Conservation (phyloP, 1,140 invertebrate genomes). For the Drosophila parvula region DNA sequence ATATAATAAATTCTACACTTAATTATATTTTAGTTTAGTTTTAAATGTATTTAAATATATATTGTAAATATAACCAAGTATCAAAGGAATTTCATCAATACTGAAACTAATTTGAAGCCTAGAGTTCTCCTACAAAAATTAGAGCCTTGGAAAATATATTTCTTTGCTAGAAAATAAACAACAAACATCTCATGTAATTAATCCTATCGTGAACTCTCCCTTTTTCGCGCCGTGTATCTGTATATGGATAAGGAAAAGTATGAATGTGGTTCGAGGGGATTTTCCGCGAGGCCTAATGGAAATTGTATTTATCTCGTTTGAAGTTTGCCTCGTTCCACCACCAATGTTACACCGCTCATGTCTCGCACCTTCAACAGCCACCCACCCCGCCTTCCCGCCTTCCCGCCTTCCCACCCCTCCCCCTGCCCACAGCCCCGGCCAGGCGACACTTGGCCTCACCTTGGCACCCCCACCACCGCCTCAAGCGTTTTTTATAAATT, state of each 20-base stretch:
- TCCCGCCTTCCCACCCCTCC: not conserved
- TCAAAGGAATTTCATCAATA: no score
- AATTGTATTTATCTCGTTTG: conserved; percentile 83
- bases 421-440: conserved; percentile 13
- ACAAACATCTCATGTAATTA: not conserved
- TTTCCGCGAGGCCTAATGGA: conserved; percentile 77
- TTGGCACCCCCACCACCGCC: conserved; percentile 47
- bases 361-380: conserved; percentile 26
- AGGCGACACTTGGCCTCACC: conserved; percentile 75
- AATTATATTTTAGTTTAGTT: no score
- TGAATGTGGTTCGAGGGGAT: conserved; percentile 77
- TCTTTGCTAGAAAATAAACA: not conserved
- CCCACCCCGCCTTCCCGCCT: not conserved
- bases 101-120: no score
- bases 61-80: no score
- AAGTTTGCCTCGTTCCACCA: conserved; percentile 68
- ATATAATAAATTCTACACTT: no score
- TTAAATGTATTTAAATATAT: no score
- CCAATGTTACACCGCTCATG: conserved; percentile 30
- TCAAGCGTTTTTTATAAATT: conserved; percentile 81
- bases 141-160: no score
- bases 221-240: conserved; percentile 4
- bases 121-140: no score
- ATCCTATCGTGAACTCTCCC: not conserved
- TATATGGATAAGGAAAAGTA: conserved; percentile 59